These are phyloP conservation scores for Chamaetylas fuelleborni DNA, from an alignment of 2,113 vertebrate species.

Conservation along the genomic window DNA sequence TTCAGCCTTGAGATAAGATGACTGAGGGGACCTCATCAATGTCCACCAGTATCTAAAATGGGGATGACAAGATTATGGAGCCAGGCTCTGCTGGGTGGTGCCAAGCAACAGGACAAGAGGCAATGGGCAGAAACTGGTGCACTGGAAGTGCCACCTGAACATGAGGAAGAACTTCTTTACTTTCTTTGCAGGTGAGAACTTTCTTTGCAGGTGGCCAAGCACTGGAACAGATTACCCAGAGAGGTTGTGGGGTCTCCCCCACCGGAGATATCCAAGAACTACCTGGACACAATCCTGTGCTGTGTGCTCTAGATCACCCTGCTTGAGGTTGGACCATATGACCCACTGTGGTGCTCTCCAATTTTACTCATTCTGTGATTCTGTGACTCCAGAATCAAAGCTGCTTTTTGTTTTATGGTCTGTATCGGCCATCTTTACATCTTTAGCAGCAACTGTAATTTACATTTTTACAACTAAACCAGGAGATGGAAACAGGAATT, in stretches of 20 bases:
- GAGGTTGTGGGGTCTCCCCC: neutral
- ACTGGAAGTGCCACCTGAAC: neutral
- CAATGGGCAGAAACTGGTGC: neutral
- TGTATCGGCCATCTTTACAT: neutral
- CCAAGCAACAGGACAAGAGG: neutral
- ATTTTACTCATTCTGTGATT: neutral
- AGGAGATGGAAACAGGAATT: neutral
- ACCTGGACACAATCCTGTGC: neutral
- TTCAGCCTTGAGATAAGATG: neutral
- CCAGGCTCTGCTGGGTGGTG: fast-evolving
- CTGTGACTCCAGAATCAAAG: neutral
- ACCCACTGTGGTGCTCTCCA: neutral
- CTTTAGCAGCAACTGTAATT: neutral
- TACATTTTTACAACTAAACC: neutral
- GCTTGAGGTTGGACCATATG: neutral
- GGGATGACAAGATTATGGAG: neutral
- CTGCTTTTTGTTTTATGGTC: neutral
- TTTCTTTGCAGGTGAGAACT: too few species aligned
- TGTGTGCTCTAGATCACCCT: too few species aligned
- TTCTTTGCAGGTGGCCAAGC: neutral
- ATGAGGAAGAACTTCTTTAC: neutral
- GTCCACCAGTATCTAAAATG: neutral
- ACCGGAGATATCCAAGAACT: neutral
- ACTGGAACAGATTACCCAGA: neutral
- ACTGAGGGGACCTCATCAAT: neutral